Evolutionary conservation across 2,113 vertebrate genomes (phyloP).

Genomic region (Cynocephalus volans): DNA sequence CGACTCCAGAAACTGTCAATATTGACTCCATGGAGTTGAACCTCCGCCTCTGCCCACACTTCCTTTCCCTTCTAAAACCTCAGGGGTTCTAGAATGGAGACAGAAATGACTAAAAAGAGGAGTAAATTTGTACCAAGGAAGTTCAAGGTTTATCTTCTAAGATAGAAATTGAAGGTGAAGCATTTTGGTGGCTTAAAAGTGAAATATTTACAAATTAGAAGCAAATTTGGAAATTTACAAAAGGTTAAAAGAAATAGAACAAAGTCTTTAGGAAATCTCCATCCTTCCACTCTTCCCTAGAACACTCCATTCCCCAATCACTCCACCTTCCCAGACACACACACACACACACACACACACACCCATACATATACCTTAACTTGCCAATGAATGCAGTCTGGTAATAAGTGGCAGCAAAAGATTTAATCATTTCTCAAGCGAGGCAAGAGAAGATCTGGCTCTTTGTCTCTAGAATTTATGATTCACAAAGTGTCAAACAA

Average conservation of each 20-base stretch:
- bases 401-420: background rate
- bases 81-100: background rate
- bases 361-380: background rate
- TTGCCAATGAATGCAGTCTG: background rate
- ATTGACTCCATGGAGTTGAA: background rate
- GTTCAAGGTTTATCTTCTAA: background rate
- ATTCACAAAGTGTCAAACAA: conserved; percentile 30
- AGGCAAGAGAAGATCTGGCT: background rate
- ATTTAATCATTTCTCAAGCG: background rate
- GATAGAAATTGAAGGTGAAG: conserved; percentile 11
- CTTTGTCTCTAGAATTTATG: conserved; percentile 26
- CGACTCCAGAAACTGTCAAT: background rate
- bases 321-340: rapidly evolving
- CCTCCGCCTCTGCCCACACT: background rate
- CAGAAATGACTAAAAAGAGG: background rate
- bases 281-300: background rate
- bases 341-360: background rate
- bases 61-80: background rate
- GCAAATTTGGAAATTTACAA: conserved; percentile 9
- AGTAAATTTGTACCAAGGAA: background rate
- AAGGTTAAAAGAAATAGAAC: background rate
- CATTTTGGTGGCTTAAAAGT: background rate
- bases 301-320: background rate
- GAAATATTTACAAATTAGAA: conserved; percentile 30
- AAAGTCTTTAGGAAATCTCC: background rate